Base-by-base conservation (phyloP, 2,113 vertebrate species). In the Lates calcarifer region DNA sequence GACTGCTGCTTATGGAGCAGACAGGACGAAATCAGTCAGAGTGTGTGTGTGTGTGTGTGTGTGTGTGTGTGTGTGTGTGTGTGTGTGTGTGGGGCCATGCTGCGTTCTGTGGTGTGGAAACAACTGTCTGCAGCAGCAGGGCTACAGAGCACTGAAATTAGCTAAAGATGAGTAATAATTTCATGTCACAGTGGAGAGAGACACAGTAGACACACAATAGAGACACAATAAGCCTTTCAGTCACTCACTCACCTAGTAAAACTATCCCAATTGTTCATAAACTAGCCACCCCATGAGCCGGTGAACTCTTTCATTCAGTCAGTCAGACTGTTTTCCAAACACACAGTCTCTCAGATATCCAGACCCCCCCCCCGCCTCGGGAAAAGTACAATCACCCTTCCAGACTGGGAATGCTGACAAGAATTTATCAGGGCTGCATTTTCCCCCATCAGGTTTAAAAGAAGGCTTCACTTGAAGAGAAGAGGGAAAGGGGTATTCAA, bases 331-430 rank as follows among this genome's bases (percentile, higher is more conserved):
- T 12, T 2, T 37, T 55, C 49, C 49, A 58, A 81, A 49, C 31
- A 63, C 60, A 53, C 53, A 37, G 74, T 64, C 26, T 43, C 20
- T 72, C 61, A 68, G 24, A 62, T 31, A 75, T 79, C 47, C 74
- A 81, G 22, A 45, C 70, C 15, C 3, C 57, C 22, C 24, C 13
- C 14, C 3, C 57, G 17, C 24, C 13, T 11, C 29, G 62, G 56
- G 58, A 57, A 76, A 82, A 78, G 45, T 43, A 76, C 74, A 57
- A 79, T 82, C 51, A 60, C 63, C 63, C 45, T 83, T 79, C 65
- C 71, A 86, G 72, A 62, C 72, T 49, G 49, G 72, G 74, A 85
- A 79, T 39, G 33, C 45, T 1, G 24, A 72, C 69, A 81, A 68
- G 39, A 86, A 81, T 74, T 47, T 71, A 82, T 82, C 57, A 9